Evolutionary conservation across 2,888 invertebrate genomes (phyloP).

Genomic region (Apodemia duryi): DNA sequence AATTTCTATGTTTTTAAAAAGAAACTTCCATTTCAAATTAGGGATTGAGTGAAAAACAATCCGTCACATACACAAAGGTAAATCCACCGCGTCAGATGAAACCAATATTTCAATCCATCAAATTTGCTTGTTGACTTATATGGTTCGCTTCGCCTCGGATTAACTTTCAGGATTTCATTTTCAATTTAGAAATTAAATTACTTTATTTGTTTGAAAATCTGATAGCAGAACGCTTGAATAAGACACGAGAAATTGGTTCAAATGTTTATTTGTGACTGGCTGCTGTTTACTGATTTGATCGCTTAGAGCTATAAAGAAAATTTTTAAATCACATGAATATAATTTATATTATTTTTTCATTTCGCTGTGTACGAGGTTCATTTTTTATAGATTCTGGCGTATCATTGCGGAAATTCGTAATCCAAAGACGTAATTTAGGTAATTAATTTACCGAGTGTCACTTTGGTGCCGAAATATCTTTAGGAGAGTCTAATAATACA

Average conservation of each 20-base stretch:
- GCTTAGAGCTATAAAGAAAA: neutral
- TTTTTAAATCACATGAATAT: neutral
- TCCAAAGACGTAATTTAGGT: too few species aligned
- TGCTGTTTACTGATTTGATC: neutral
- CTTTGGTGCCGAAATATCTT: too few species aligned
- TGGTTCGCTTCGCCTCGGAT: conserved; percentile 18
- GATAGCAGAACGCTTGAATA: neutral
- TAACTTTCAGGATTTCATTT: conserved; percentile 12
- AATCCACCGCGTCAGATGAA: conserved; percentile 18
- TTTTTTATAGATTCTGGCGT: too few species aligned
- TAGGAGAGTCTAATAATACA: too few species aligned
- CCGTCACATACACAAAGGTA: conserved; percentile 21
- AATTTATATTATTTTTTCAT: too few species aligned
- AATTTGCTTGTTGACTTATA: conserved; percentile 11
- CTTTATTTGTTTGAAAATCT: conserved; percentile 11
- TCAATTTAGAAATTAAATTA: conserved; percentile 15
- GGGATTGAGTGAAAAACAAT: conserved; percentile 13
- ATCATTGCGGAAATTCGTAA: too few species aligned
- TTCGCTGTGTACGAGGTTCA: too few species aligned
- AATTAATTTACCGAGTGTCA: too few species aligned
- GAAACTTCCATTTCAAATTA: conserved; percentile 1
- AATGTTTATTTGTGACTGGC: neutral
- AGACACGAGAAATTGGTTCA: neutral
- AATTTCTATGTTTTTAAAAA: neutral
- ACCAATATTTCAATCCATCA: conserved; percentile 21